Percentiles rank a stretch among this genome's conserved stretches.
These are phyloP conservation scores for Octodonta nipae DNA, from an alignment of 2,888 invertebrate species.

Conservation along the genomic window DNA sequence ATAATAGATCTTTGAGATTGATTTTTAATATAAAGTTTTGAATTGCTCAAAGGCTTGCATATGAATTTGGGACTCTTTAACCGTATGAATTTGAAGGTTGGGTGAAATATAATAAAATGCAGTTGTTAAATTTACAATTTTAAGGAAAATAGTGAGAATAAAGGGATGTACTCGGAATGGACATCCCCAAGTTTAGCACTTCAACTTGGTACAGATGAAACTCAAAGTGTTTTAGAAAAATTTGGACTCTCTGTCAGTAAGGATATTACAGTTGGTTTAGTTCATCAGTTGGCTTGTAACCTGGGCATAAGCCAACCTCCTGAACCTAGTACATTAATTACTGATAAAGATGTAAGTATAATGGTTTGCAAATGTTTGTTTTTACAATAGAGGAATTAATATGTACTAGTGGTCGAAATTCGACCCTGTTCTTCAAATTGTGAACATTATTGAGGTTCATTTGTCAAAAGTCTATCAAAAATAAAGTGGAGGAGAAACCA, in stretches of 20 bases:
- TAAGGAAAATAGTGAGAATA: conserved; percentile 47
- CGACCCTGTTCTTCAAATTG: too few species aligned
- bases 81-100: conserved; percentile 67
- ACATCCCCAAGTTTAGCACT: conserved; percentile 54
- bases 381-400: too few species aligned
- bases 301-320: conserved; percentile 63
- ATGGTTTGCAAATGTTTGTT: too few species aligned
- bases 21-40: too few species aligned
- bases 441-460: too few species aligned
- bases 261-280: conserved; percentile 69
- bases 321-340: conserved; percentile 69
- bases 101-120: too few species aligned
- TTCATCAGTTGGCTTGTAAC: conserved; percentile 60
- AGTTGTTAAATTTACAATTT: too few species aligned
- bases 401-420: too few species aligned
- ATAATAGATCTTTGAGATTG: too few species aligned
- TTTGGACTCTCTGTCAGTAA: conserved; percentile 59
- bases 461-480: too few species aligned
- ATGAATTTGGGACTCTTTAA: conserved; percentile 76
- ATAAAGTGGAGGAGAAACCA: too few species aligned
- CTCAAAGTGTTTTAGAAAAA: conserved; percentile 64
- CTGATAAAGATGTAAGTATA: conserved; percentile 71
- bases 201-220: conserved; percentile 50
- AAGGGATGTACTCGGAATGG: conserved; percentile 77
- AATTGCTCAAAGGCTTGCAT: conserved; percentile 29